These are phyloP conservation scores for Pyxicephalus adspersus DNA, from an alignment of 2,113 vertebrate species.

Conservation along the genomic window DNA sequence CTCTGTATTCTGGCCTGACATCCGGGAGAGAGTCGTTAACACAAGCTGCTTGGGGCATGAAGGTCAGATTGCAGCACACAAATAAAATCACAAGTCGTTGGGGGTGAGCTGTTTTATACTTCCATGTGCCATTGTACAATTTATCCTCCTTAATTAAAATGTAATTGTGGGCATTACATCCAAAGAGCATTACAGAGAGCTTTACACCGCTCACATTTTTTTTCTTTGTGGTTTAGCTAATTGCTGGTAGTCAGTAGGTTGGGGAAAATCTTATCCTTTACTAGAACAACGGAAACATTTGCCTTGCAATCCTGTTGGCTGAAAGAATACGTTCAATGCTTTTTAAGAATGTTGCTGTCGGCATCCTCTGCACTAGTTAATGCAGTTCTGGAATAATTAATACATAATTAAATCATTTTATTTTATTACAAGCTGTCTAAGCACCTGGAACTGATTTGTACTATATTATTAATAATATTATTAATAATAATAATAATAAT, in stretches of 20 bases:
- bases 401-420: too few relatives aligned
- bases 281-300: too few relatives aligned
- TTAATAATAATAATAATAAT: too few relatives aligned
- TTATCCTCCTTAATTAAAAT: conserved; percentile 18
- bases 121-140: not conserved
- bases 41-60: not conserved
- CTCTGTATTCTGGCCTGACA: not conserved
- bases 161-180: conserved; percentile 17
- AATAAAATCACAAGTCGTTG: conserved; percentile 28
- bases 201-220: not conserved
- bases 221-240: conserved; percentile 14
- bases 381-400: too few relatives aligned
- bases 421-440: too few relatives aligned
- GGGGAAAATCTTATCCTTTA: not conserved
- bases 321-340: too few relatives aligned
- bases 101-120: not conserved
- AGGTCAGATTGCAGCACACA: not conserved
- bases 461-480: too few relatives aligned
- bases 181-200: not conserved
- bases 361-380: too few relatives aligned
- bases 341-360: too few relatives aligned
- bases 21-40: conserved; percentile 8
- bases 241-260: not conserved
- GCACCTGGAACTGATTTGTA: too few relatives aligned
- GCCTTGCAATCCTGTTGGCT: too few relatives aligned